Base-by-base conservation (phyloP, 2,113 vertebrate species). In the Phocoena phocoena region DNA sequence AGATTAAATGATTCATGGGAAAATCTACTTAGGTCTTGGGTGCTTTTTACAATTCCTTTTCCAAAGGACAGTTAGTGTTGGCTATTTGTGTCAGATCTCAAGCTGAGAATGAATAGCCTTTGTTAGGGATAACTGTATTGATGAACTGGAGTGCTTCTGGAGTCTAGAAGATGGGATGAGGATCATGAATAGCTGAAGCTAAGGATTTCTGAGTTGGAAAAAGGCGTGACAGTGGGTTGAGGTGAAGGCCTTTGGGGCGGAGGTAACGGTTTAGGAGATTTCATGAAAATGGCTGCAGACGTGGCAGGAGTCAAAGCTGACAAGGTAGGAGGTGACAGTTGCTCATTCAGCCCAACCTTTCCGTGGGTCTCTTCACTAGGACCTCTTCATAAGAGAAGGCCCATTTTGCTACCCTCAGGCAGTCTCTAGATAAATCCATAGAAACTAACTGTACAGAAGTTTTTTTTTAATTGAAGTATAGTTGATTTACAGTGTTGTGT, bases 51-150 rank as follows among this genome's bases (percentile, higher is more conserved):
- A 95, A 33, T 55, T 94, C 33, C 74, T 97, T 92, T 87, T 92
- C 41, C 82, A 95, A 97, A 95, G 33, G 38, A 23, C 44, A 95
- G 81, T 96, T 97, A 96, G 83, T 73, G 38, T 95, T 95, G 60
- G 20, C 47, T 90, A 33, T 83, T 98, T 97, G 67, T 96, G 79
- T 71, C 50, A 88, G 95, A 97, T 90, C 47, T 80, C 0, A 3
- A 18, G 91, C 96, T 58, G 38, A 85, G 60, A 87, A 90, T 79
- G 36, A 92, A 83, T 28, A 38, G 1, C 1, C 47, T 31, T 60
- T 88, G 44, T 80, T 82, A 65, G 8, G 70, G n/a, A 92, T 88
- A 88, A 58, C 12, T 80, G n/a, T 5, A 82, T 50, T 90, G 53
- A 70, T 81, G 65, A 92, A 79, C 21, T 93, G 36, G 62, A 73